A percentile compares a stretch with the other conserved stretches of the same genome.
These are phyloP conservation scores for Pristionchus entomophagus DNA, from an alignment of 2,888 invertebrate species.

Conservation along the genomic window DNA sequence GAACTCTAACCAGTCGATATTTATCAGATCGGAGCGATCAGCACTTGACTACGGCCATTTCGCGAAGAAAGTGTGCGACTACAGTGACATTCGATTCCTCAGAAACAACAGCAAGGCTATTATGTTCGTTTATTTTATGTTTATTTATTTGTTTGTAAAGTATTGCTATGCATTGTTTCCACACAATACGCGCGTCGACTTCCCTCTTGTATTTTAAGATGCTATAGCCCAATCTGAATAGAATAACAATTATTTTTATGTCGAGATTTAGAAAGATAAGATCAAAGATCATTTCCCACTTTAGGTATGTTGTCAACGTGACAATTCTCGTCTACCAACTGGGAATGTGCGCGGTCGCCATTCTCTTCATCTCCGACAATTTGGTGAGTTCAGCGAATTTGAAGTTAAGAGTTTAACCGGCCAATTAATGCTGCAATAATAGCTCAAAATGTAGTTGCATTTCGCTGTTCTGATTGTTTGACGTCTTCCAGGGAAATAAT, in stretches of 20 bases:
- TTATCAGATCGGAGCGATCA: conserved; percentile 66
- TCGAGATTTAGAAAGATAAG: neutral
- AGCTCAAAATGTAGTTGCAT: too few relatives aligned
- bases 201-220: too few relatives aligned
- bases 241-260: too few relatives aligned
- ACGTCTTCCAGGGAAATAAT: too few relatives aligned
- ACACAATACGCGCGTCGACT: too few relatives aligned
- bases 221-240: too few relatives aligned
- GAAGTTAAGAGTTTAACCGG: too few relatives aligned
- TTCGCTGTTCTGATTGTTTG: too few relatives aligned
- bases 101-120: conserved; percentile 71
- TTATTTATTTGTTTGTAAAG: neutral
- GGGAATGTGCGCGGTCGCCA: conserved; percentile 76
- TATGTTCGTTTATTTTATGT: conserved; percentile 59
- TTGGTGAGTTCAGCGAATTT: conserved; percentile 67
- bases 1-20: too few relatives aligned
- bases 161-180: too few relatives aligned
- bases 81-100: conserved; percentile 70
- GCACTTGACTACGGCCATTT: conserved; percentile 75
- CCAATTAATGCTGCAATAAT: too few relatives aligned
- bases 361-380: conserved; percentile 75
- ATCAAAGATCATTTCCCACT: conserved; percentile 29
- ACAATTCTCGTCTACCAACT: conserved; percentile 76
- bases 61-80: conserved; percentile 75
- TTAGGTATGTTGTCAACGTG: conserved; percentile 75